Percentiles rank a stretch among this genome's conserved stretches.
Evolutionary conservation across 2,797 vertebrate species (phyloP).

Genomic region (Apodemus agrarius): DNA sequence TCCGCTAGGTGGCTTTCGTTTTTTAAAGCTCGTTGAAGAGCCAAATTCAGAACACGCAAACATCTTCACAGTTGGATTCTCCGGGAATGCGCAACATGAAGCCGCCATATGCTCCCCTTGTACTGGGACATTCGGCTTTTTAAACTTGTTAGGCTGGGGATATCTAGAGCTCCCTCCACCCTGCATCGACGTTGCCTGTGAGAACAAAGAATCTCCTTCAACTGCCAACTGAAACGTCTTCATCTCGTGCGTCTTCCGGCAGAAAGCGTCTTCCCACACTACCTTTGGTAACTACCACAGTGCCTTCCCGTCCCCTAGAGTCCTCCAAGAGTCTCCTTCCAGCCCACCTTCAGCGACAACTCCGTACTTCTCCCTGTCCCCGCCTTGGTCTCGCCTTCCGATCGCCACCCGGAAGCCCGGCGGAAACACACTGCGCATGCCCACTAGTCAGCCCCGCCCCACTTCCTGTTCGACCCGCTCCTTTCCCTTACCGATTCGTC

Average conservation of each 20-base stretch:
- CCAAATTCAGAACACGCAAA: neutral
- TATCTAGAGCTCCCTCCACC: neutral
- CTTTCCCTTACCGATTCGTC: neutral
- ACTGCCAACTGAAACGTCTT: neutral
- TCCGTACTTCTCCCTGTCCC: too few relatives aligned
- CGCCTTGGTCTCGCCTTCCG: neutral
- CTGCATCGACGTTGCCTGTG: accelerated
- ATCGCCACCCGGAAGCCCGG: accelerated
- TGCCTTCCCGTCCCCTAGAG: accelerated
- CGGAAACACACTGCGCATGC: slow-evolving; percentile 17
- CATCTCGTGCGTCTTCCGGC: neutral
- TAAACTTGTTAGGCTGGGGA: neutral
- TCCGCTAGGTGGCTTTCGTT: neutral
- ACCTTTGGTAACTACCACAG: neutral
- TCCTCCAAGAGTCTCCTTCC: neutral
- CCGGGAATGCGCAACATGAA: accelerated
- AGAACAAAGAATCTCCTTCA: neutral
- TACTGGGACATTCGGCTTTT: neutral
- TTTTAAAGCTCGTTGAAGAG: neutral
- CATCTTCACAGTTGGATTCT: neutral
- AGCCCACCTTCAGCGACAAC: neutral
- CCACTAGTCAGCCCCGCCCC: accelerated
- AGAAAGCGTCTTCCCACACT: neutral
- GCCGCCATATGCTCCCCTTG: neutral
- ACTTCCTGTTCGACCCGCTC: neutral